Evolutionary conservation across 2,113 vertebrate species (phyloP), one percentile per base, ranked within the genome.

Genomic region (Ceyx cyanopectus): DNA sequence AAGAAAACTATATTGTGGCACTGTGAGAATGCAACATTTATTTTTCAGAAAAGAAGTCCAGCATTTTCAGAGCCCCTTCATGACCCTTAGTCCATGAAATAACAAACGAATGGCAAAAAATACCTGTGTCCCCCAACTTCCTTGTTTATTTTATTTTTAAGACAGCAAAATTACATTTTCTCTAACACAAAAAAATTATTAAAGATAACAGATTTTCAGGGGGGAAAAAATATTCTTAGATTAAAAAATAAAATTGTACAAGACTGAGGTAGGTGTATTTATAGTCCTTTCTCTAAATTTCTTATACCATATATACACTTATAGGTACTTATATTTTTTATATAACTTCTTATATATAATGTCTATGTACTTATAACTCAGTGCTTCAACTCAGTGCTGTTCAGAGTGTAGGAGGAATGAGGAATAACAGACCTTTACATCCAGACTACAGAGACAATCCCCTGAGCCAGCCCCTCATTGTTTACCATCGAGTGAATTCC

Each of bases 171-270:
- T n/a, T 0, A 21, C 5, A 24, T 6, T 17, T 46, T 88, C 37
- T 82, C 10, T 12, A 74, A n/a, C 15, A 30, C 56, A 9, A 51
- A 75, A 40, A 2, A 5, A 48, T 74, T 70, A 16, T 70, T 83
- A 63, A 90, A 70, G 3, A 18, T 60, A 53, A 26, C 9, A 75
- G 40, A 1, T 62, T 5, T 78, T 45, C 2, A 0, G 0, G 3
- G 6, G 5, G 0, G 2, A 46, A 22, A 8, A 67, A 54, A 4
- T 20, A 15, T 40, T 87, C 18, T 29, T 70, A 34, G 3, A 48
- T 68, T 40, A 61, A 84, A 40, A 45, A 62, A 41, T 27, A 84
- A 32, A 7, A 41, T 45, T 53, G 19, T 17, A 65, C 73, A 30
- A 79, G 37, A 26, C 9, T 32, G 1, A 5, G 5, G 2, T 54